phyloP scores from a whole-genome alignment of 2,888 invertebrate species.

The Ormyrus thymus region DNA sequence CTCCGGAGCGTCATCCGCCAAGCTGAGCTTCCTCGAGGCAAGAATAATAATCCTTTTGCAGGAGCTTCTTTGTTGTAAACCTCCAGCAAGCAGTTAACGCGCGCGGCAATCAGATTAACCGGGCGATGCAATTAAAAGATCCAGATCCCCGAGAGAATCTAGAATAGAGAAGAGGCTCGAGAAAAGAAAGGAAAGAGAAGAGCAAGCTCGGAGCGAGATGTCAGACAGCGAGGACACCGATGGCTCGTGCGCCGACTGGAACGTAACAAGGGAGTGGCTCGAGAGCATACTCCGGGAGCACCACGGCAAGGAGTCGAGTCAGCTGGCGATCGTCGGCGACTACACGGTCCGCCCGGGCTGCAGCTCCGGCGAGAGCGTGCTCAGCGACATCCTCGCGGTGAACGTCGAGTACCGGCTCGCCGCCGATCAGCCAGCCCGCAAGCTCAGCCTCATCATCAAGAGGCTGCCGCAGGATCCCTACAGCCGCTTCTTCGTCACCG shows the following conservation, averaged over 20 bases:
- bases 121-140: too few relatives aligned
- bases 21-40: conserved; percentile 10
- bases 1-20: conserved; percentile 7
- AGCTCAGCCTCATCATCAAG: conserved; percentile 82
- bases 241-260: conserved; percentile 73
- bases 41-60: not conserved
- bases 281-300: conserved; percentile 76
- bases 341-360: conserved; percentile 79
- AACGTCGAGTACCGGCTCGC: conserved; percentile 80
- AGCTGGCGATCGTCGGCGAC: conserved; percentile 72
- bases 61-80: too few relatives aligned
- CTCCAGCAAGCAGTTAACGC: too few relatives aligned
- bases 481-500: conserved; percentile 86
- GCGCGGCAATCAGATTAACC: too few relatives aligned
- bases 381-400: conserved; percentile 88
- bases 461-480: conserved; percentile 87
- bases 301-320: conserved; percentile 71
- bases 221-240: conserved; percentile 77
- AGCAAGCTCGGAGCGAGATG: conserved; percentile 68
- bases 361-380: conserved; percentile 82
- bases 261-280: conserved; percentile 78
- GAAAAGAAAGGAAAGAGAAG: conserved; percentile 55
- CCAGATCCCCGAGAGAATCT: too few relatives aligned
- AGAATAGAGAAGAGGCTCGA: too few relatives aligned
- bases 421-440: conserved; percentile 59